Evolutionary conservation across 2,113 vertebrate genomes (phyloP).

Genomic region (Brachyhypopomus gauderio): DNA sequence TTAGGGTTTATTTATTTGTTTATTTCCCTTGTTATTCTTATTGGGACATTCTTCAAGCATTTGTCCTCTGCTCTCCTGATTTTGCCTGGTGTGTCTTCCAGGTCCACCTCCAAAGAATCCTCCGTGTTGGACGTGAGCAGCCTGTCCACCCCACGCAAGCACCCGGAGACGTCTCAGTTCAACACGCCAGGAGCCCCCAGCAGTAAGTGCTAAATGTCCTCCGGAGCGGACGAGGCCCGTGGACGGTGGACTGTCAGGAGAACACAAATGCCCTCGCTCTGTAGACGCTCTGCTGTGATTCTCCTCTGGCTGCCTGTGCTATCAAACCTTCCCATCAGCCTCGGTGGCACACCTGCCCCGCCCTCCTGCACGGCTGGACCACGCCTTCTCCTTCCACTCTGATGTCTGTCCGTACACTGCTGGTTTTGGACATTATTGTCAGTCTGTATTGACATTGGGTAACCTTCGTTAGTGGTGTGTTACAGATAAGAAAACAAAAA

Average conservation of each 20-base stretch:
- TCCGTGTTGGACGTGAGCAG: constrained; percentile 86
- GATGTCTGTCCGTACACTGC: background rate
- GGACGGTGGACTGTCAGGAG: no score
- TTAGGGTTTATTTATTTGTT: no score
- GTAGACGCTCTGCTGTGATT: no score
- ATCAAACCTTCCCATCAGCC: background rate
- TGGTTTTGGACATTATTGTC: background rate
- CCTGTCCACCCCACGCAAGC: constrained; percentile 89
- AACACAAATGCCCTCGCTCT: no score
- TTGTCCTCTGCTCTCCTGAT: background rate
- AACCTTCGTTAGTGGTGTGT: no score
- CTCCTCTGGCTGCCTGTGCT: background rate
- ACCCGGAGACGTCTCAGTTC: constrained; percentile 87
- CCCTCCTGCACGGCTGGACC: background rate
- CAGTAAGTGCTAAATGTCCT: constrained; percentile 70
- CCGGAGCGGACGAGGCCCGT: constrained; percentile 1
- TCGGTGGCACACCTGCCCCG: no score
- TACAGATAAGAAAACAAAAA: background rate
- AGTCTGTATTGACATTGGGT: background rate
- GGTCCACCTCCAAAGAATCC: constrained; percentile 81
- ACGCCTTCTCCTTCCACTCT: background rate
- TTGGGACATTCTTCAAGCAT: background rate
- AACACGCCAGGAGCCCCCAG: constrained; percentile 77
- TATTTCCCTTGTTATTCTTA: no score
- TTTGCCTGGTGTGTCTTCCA: constrained; percentile 54